Conservation (phyloP, 2,888 invertebrate species). For the Lissocephala sabroskyi region DNA sequence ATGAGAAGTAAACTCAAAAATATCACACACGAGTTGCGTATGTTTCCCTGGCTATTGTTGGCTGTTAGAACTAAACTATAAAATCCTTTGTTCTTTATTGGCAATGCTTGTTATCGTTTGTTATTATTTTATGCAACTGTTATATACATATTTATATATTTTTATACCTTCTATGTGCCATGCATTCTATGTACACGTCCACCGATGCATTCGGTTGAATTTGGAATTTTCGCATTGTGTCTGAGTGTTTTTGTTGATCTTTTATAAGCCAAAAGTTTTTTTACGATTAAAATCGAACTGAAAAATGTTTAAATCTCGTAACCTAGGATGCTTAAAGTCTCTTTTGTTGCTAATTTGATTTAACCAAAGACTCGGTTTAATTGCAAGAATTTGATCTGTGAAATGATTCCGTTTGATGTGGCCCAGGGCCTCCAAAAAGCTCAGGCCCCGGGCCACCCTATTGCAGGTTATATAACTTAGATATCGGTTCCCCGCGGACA, state of each 20-base stretch:
- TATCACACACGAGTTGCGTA: conserved; percentile 72
- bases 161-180: conserved; percentile 35
- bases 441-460: conserved; percentile 54
- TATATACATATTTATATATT: conserved; percentile 51
- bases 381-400: conserved; percentile 30
- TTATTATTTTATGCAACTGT: conserved; percentile 39
- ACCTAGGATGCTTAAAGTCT: conserved; percentile 57
- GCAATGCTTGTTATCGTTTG: conserved; percentile 10
- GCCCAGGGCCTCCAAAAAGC: conserved; percentile 47
- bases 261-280: conserved; percentile 55
- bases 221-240: conserved; percentile 47
- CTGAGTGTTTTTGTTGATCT: conserved; percentile 20
- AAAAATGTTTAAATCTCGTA: conserved; percentile 33
- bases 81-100: conserved; percentile 45
- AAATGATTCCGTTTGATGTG: conserved; percentile 44
- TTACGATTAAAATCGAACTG: conserved; percentile 9
- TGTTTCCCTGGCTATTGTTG: conserved; percentile 72
- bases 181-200: conserved; percentile 35
- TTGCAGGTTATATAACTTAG: conserved; percentile 57
- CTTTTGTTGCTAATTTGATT: conserved; percentile 19
- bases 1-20: conserved; percentile 67
- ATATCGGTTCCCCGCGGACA: too few relatives aligned
- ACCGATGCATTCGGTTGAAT: conserved; percentile 67
- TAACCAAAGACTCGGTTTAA: conserved; percentile 32
- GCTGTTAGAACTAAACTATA: conserved; percentile 67